phyloP scores from a whole-genome alignment of 2,797 vertebrate species.

The Cuniculus paca region DNA sequence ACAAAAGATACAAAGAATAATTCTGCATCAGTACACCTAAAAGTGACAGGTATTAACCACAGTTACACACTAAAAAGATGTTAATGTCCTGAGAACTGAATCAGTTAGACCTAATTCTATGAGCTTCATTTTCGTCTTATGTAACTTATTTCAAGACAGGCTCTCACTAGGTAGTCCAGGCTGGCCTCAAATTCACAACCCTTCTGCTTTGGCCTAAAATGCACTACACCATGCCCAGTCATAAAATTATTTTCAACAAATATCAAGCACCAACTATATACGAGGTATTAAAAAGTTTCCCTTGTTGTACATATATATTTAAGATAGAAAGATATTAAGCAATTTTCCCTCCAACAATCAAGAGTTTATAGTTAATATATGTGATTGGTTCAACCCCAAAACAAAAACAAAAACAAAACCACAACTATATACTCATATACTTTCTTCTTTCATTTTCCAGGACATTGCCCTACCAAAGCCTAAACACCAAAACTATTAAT shows the following conservation, averaged over 20 bases:
- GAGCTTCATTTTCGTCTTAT: constrained; percentile 7
- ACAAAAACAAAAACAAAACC: neutral
- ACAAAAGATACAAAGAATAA: neutral
- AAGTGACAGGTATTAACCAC: neutral
- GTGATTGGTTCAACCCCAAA: neutral
- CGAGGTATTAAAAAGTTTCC: constrained; percentile 6
- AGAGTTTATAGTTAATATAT: constrained; percentile 16
- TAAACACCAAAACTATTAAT: neutral
- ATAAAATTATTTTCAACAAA: constrained; percentile 19
- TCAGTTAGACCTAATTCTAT: neutral
- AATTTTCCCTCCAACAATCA: neutral
- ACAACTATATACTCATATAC: neutral
- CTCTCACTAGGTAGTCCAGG: neutral
- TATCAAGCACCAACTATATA: neutral
- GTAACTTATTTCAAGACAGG: neutral
- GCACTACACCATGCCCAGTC: neutral
- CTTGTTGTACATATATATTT: neutral
- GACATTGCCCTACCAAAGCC: neutral
- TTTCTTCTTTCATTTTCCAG: constrained; percentile 15
- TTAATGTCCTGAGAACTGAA: constrained; percentile 31
- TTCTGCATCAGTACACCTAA: neutral
- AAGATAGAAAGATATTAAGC: neutral
- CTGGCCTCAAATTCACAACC: neutral
- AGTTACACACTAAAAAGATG: neutral
- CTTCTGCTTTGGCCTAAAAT: neutral